Percentiles rank a stretch among this genome's conserved stretches.
These are phyloP conservation scores for Hyposoter didymator DNA, from an alignment of 2,888 invertebrate genomes.

Conservation along the genomic window DNA sequence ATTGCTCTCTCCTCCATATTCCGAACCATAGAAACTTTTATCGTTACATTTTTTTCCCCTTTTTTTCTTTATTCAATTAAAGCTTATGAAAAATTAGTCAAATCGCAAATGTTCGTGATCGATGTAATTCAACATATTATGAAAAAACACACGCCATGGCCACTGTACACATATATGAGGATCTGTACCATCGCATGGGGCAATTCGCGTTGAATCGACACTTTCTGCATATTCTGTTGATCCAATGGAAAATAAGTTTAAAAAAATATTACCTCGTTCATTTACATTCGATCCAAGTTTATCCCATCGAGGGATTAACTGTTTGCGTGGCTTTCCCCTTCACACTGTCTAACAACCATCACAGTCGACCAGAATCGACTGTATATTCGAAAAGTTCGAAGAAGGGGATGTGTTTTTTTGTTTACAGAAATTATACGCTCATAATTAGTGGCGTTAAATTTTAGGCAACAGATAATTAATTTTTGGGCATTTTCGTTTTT, in stretches of 20 bases:
- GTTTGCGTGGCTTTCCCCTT: not conserved
- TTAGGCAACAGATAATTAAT: not conserved
- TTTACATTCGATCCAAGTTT: not conserved
- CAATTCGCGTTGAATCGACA: not conserved
- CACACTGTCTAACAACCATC: not conserved
- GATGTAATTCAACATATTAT: slow-evolving; percentile 2
- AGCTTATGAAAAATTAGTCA: slow-evolving; percentile 26
- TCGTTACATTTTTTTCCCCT: not conserved
- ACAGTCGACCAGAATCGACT: not conserved
- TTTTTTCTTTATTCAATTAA: not conserved
- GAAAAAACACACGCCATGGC: slow-evolving; percentile 33
- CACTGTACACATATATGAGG: slow-evolving; percentile 3
- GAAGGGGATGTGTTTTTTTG: not conserved
- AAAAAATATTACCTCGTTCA: not conserved
- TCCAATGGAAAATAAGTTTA: not conserved
- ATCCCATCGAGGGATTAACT: not conserved
- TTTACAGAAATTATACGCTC: not conserved
- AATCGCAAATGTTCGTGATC: not conserved
- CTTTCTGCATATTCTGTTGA: not conserved
- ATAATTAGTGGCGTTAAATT: not conserved
- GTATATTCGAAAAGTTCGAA: not conserved
- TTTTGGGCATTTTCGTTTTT: not conserved
- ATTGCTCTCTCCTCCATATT: slow-evolving; percentile 19
- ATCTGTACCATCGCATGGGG: not conserved
- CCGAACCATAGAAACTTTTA: slow-evolving; percentile 11